phyloP scores from a whole-genome alignment of 2,113 vertebrate genomes.

The Paraplagusia blochii region DNA sequence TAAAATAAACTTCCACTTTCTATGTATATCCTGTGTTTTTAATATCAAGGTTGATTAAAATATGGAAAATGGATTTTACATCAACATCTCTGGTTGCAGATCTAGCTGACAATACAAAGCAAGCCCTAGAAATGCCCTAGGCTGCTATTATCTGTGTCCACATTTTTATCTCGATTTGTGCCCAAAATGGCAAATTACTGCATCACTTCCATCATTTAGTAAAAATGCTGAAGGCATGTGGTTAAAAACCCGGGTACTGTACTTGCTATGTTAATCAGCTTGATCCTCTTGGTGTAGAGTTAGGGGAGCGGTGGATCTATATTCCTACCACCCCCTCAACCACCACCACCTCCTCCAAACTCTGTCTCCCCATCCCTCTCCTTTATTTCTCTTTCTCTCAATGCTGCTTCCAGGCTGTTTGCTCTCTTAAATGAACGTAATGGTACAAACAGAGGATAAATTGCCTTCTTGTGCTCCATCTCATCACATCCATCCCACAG shows the following conservation, averaged over 20 bases:
- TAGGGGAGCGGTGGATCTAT: conserved; percentile 39
- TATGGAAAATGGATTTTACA: too few relatives aligned
- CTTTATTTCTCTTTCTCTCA: conserved; percentile 13
- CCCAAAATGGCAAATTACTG: conserved; percentile 19
- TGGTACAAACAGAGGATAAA: conserved; percentile 75
- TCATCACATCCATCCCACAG: conserved; percentile 71
- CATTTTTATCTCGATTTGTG: conserved; percentile 10
- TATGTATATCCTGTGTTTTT: too few relatives aligned
- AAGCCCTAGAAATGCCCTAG: background rate
- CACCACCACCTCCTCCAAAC: conserved; percentile 7
- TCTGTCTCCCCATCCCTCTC: background rate
- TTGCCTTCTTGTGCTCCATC: conserved; percentile 68
- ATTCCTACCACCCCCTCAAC: background rate
- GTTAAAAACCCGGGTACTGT: conserved; percentile 45
- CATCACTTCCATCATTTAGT: conserved; percentile 61
- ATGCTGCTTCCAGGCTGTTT: conserved; percentile 72
- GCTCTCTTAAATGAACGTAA: conserved; percentile 78
- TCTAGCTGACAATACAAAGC: background rate
- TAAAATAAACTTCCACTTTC: too few relatives aligned
- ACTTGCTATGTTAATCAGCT: conserved; percentile 56
- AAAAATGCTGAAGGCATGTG: conserved; percentile 57
- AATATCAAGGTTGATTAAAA: too few relatives aligned
- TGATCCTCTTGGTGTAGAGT: conserved; percentile 54
- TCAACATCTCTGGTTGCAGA: too few relatives aligned
- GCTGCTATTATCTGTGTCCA: conserved; percentile 20